phyloP scores from a whole-genome alignment of 1,140 invertebrate species.

The Tetragnatha versicolor region DNA sequence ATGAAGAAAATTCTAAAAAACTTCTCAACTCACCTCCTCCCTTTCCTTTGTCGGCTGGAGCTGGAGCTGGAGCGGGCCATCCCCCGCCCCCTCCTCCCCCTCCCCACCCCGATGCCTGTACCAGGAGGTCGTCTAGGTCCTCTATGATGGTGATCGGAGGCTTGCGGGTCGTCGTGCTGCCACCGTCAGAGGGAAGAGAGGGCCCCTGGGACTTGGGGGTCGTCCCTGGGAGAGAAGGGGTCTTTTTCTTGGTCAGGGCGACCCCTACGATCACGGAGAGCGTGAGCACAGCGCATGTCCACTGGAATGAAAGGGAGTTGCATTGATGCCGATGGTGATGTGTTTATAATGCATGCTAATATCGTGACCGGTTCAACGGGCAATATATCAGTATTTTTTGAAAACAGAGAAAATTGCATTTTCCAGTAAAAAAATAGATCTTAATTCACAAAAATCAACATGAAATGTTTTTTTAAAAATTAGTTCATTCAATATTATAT shows the following conservation, averaged over 20 bases:
- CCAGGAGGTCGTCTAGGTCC: slow-evolving; percentile 42
- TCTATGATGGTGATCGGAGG: slow-evolving; percentile 37
- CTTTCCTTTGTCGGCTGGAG: no score
- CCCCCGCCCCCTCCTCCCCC: slow-evolving; percentile 8
- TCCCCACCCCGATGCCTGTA: slow-evolving; percentile 39
- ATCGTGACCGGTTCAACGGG: no score
- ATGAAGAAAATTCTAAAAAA: no score
- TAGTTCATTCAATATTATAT: no score
- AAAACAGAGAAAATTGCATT: no score
- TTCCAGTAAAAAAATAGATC: no score
- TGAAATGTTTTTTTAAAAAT: no score
- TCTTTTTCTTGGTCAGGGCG: slow-evolving; percentile 45
- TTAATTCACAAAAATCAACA: no score
- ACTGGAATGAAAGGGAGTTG: no score
- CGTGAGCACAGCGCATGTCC: slow-evolving; percentile 39
- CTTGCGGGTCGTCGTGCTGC: slow-evolving; percentile 30
- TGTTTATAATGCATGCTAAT: no score
- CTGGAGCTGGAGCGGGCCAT: slow-evolving; percentile 6
- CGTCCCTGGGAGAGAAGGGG: not conserved
- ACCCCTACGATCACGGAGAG: slow-evolving; percentile 38
- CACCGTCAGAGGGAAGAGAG: not conserved
- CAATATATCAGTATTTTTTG: no score
- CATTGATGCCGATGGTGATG: no score
- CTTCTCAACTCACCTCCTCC: slow-evolving; percentile 23
- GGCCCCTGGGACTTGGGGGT: not conserved